A percentile compares a stretch with the other conserved stretches of the same genome.
Conservation (phyloP, 1,140 invertebrate genomes). For the Drosophila azteca region DNA sequence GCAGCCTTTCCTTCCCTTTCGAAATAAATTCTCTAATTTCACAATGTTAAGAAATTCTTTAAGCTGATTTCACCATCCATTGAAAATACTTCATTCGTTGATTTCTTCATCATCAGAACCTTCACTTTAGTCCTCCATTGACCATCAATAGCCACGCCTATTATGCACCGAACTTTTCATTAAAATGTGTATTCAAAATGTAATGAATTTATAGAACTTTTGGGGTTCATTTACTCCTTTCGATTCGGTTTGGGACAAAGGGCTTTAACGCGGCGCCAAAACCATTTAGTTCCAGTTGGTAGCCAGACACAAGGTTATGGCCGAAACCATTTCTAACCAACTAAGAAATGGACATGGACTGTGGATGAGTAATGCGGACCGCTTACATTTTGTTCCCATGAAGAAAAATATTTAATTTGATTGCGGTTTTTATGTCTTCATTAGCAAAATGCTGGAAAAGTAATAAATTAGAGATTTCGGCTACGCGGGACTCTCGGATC, state of each 20-base stretch:
- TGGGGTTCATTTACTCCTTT: constrained; percentile 2
- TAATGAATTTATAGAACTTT: constrained; percentile 9
- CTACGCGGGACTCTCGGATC: constrained; percentile 12
- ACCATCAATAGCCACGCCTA: not conserved
- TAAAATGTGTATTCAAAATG: constrained; percentile 4
- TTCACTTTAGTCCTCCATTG: too few species aligned
- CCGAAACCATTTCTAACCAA: constrained; percentile 5
- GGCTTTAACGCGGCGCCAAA: constrained; percentile 57
- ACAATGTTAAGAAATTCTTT: too few species aligned
- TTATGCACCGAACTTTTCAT: not conserved
- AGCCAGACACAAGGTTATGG: constrained; percentile 57
- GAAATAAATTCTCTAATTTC: too few species aligned
- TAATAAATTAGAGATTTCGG: constrained; percentile 76
- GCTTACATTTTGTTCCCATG: constrained; percentile 77
- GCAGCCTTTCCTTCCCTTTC: too few species aligned
- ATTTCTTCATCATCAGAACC: too few species aligned
- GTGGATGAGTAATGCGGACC: constrained; percentile 64
- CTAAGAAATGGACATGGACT: constrained; percentile 8
- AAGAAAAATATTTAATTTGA: constrained; percentile 81
- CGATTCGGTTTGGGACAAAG: constrained; percentile 33
- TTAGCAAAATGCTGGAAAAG: constrained; percentile 76
- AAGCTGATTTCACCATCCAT: too few species aligned
- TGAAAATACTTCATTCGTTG: too few species aligned
- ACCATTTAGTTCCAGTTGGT: constrained; percentile 63
- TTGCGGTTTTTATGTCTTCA: constrained; percentile 82